Evolutionary conservation across 2,113 vertebrate species (phyloP), one percentile per base, ranked within the genome.

Genomic region (Plotosus lineatus): DNA sequence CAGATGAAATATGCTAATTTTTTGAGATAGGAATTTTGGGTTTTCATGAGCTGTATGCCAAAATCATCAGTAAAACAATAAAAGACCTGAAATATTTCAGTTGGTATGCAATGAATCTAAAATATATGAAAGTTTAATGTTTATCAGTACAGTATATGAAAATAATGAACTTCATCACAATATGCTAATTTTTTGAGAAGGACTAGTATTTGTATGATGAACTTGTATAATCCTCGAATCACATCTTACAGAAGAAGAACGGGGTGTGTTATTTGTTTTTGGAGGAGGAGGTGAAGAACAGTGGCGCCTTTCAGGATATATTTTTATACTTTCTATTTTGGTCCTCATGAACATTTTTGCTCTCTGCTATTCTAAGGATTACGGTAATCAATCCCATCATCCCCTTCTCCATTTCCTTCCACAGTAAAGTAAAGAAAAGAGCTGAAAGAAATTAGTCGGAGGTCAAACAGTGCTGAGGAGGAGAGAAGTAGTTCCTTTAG

Each of bases 351-450:
- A 26, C 36, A 19, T 42, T 8, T 1, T 7, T n/a, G 31, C 26
- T 42, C 5, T 1, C 11, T n/a, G 31, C 80, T 82, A 77, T 56
- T 69, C 79, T n/a, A 36, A 60, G 53, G 26, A 74, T 82, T 88
- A 88, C 86, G 87, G 87, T 88, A 88, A 82, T 26, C 40, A 48
- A 23, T 83, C 91, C 91, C 91, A 91, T 79, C 89, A 91, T 84
- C 82, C 92, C 76, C 89, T 83, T 83, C 90, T 82, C 76, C 75
- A 38, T 40, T 58, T 75, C 58, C 72, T 44, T 26, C 38, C 60
- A 66, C 31, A 82, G 44, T 81, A 66, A 82, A 82, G 80, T 82
- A 46, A 71, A 71, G 15, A 72, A 79, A 79, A 79, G 36, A 19
- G 66, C 53, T 11, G 9, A 15, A 7, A 72, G 55, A n/a, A 56